phyloP scores from a whole-genome alignment of 2,797 vertebrate genomes.

The Aplochiton taeniatus region DNA sequence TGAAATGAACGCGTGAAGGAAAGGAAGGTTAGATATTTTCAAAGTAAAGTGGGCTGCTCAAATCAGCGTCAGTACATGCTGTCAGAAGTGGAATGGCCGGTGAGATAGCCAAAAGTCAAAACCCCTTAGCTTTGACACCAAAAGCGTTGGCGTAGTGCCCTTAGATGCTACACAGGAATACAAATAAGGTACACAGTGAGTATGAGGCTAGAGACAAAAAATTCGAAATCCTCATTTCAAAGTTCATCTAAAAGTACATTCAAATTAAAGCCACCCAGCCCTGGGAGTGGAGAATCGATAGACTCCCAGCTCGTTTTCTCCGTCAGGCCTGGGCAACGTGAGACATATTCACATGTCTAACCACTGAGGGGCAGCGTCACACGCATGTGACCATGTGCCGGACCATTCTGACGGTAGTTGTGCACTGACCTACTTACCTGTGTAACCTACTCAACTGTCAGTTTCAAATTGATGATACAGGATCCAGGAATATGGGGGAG shows the following conservation, averaged over 20 bases:
- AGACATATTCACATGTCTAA: slow-evolving; percentile 37
- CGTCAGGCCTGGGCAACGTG: slow-evolving; percentile 34
- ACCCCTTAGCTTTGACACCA: too few relatives aligned
- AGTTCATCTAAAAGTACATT: slow-evolving; percentile 1
- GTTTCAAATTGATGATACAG: slow-evolving; percentile 38
- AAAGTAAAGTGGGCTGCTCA: too few relatives aligned
- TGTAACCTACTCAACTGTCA: slow-evolving; percentile 41
- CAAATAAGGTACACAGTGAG: not conserved
- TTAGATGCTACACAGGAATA: too few relatives aligned
- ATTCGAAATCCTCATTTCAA: not conserved
- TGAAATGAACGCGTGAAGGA: not conserved
- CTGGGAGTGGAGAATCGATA: slow-evolving; percentile 16
- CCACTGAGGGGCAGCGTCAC: slow-evolving; percentile 34
- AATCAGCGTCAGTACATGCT: too few relatives aligned
- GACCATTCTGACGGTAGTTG: slow-evolving; percentile 45
- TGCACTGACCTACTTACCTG: slow-evolving; percentile 68
- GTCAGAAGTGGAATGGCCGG: too few relatives aligned
- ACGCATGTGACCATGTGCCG: slow-evolving; percentile 36
- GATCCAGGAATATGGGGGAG: slow-evolving; percentile 17
- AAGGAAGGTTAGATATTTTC: not conserved
- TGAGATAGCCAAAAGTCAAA: too few relatives aligned
- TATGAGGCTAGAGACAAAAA: not conserved
- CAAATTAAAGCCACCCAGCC: slow-evolving; percentile 8
- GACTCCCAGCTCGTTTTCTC: slow-evolving; percentile 30
- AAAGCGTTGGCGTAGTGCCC: too few relatives aligned